Evolutionary conservation across 1,140 invertebrate genomes (phyloP).

Genomic region (Drosophila parabipectinata): DNA sequence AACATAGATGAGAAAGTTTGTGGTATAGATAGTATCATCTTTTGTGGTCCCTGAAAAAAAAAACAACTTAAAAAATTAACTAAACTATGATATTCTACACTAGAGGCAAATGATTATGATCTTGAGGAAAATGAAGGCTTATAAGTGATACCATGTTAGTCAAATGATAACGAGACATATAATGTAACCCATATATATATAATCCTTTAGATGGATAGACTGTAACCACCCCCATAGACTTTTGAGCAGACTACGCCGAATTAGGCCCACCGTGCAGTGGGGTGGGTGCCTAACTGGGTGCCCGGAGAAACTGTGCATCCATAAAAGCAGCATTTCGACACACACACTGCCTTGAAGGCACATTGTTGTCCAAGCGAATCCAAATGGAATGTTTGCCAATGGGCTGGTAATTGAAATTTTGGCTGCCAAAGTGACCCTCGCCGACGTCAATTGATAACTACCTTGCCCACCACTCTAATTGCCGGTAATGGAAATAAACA

Average conservation of each 20-base stretch:
- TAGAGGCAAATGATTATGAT: no score
- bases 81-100: background rate
- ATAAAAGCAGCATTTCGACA: background rate
- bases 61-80: background rate
- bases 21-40: background rate
- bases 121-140: no score
- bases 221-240: background rate
- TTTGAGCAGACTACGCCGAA: background rate
- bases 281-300: background rate
- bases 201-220: background rate
- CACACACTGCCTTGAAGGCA: background rate
- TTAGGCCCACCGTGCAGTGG: background rate
- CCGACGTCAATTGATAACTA: background rate
- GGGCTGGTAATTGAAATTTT: background rate
- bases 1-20: background rate
- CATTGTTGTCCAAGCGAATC: background rate
- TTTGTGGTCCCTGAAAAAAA: background rate
- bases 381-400: background rate
- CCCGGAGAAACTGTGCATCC: background rate
- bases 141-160: no score
- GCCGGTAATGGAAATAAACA: background rate
- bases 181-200: no score
- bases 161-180: no score
- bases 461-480: background rate
- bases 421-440: background rate